Percentiles rank a stretch among this genome's conserved stretches.
phyloP scores from a whole-genome alignment of 2,113 vertebrate genomes.

The Fulica atra region DNA sequence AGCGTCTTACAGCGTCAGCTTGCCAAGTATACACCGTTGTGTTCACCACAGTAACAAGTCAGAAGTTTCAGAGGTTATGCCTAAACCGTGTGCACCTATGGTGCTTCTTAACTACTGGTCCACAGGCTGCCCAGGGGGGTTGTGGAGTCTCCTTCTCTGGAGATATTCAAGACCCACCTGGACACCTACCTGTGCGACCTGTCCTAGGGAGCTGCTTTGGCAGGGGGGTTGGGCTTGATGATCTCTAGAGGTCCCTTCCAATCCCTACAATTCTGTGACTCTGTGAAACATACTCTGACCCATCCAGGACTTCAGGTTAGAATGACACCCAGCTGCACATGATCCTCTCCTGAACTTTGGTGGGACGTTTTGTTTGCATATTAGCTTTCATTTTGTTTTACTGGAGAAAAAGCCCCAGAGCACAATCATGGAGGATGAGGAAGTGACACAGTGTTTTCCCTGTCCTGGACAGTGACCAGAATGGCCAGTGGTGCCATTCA shows the following conservation, averaged over 20 bases:
- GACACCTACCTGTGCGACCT: too few species aligned
- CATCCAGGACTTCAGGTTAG: not conserved
- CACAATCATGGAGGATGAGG: not conserved
- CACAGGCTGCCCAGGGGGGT: too few species aligned
- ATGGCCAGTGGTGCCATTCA: not conserved
- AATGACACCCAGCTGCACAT: not conserved
- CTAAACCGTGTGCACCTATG: accelerated
- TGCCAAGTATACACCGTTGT: not conserved
- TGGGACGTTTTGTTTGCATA: not conserved
- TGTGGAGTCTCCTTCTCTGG: too few species aligned
- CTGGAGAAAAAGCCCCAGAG: not conserved
- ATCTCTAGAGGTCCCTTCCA: too few species aligned
- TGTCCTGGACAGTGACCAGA: not conserved
- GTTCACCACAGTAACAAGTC: not conserved
- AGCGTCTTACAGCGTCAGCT: not conserved
- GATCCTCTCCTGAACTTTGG: not conserved
- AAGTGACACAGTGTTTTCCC: not conserved
- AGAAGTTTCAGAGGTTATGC: not conserved
- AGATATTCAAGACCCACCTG: too few species aligned
- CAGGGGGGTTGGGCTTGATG: too few species aligned
- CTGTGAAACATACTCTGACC: not conserved
- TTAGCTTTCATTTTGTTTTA: not conserved
- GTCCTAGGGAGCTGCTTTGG: too few species aligned
- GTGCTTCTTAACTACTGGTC: not conserved
- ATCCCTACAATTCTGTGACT: too few species aligned